Base-by-base conservation (phyloP, 2,113 vertebrate species). In the Pelvicachromis taeniatus region DNA sequence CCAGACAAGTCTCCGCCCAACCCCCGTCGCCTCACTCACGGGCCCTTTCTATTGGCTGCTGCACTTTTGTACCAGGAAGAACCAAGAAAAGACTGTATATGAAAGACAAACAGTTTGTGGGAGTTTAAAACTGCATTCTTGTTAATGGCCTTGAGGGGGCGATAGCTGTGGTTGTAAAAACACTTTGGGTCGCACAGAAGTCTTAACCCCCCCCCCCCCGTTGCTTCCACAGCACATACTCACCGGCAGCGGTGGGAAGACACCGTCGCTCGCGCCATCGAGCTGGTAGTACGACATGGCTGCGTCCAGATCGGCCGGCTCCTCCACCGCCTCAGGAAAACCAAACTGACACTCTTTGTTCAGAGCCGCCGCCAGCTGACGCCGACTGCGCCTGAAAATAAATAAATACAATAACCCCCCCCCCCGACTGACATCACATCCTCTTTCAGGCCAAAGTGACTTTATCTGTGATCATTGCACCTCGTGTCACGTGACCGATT, bases 331-430 rank as follows among this genome's bases (percentile, higher is more conserved):
- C 9, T 95, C 93, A 0, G 90, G 10, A 2, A 93, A 94, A 3
- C 90, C 87, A 6, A 91, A 93, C 82, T 91, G 91, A 55, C 92
- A 86, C 9, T 94, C 92, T 48, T 94, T 93, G 14, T 86, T 92
- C 14, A 94, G 73, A 6, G 82, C 81, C 2, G 77, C 75, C 0
- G 81, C 53, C 50, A 91, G 53, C 55, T 93, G 93, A 16, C 93
- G 90, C 0, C 93, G 92, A 55, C 85, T 90, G 6, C 94, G 93
- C 1, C 94, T 94, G 70, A 3, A 79, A 3, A 61, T 59, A 2
- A 40, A 11, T 6, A 29, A 4, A n/a, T n/a, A n/a, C n/a, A 53
- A 19, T n/a, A 0, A 8, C 9, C 31, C 52, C 35, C 31, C 52
- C 35, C 29, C 56, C 14, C 0, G 9, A 59, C 5, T 59, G 16